Conservation (phyloP, 2,888 invertebrate species). For the Limnephilus auricula region DNA sequence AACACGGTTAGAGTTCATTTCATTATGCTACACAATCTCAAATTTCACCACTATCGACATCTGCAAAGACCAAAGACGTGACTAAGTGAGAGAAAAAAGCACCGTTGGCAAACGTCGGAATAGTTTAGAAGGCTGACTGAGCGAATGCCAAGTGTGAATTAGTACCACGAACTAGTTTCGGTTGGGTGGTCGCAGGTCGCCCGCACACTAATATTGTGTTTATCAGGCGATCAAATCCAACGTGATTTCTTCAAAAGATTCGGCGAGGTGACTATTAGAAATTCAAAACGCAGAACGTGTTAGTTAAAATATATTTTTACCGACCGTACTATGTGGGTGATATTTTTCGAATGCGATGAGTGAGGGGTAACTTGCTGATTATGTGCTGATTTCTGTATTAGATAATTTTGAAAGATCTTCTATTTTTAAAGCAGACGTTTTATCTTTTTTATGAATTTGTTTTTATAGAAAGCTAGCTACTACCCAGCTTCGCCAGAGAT, state of each 20-base stretch:
- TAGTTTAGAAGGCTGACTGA: constrained; percentile 21
- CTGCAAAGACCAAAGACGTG: constrained; percentile 14
- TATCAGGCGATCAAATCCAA: constrained; percentile 7
- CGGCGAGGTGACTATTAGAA: not conserved
- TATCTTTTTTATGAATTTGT: too few relatives aligned
- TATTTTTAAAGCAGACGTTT: not conserved
- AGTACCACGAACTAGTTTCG: constrained; percentile 28
- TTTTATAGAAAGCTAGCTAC: too few relatives aligned
- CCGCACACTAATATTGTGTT: constrained; percentile 5
- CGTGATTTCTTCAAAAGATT: constrained; percentile 26
- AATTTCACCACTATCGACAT: constrained; percentile 20
- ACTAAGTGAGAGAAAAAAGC: not conserved
- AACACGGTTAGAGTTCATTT: not conserved
- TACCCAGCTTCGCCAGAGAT: not conserved
- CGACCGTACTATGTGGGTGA: not conserved
- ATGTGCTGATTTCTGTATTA: not conserved
- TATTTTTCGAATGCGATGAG: not conserved
- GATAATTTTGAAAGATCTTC: not conserved
- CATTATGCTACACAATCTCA: constrained; percentile 4
- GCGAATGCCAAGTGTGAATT: constrained; percentile 35
- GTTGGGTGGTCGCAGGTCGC: constrained; percentile 41
- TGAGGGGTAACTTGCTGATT: not conserved
- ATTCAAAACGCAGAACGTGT: constrained; percentile 5
- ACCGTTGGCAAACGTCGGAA: constrained; percentile 6
- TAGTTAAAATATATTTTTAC: not conserved